phyloP scores from a whole-genome alignment of 1,140 invertebrate species.

The Gryllus bimaculatus region DNA sequence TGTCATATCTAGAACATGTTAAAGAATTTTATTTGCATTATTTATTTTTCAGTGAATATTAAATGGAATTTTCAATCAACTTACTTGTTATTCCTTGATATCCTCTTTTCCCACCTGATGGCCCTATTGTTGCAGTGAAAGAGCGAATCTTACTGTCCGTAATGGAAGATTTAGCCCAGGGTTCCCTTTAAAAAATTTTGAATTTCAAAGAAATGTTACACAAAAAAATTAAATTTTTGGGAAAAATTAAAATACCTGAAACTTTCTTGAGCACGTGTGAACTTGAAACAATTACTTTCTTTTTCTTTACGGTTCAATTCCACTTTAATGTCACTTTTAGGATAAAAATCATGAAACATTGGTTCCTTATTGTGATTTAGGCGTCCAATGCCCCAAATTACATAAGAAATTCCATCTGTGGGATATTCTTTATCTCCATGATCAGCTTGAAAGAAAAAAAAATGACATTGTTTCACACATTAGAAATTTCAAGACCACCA shows the following conservation, averaged over 20 bases:
- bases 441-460: constrained; percentile 48
- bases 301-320: constrained; percentile 54
- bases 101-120: constrained; percentile 64
- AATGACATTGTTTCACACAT: neutral
- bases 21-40: neutral
- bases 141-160: constrained; percentile 66
- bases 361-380: constrained; percentile 71
- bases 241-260: constrained; percentile 26
- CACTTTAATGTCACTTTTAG: constrained; percentile 54
- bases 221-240: neutral
- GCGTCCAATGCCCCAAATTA: constrained; percentile 78
- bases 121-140: constrained; percentile 68
- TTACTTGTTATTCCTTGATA: constrained; percentile 66
- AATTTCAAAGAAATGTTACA: neutral
- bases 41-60: neutral
- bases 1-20: constrained; percentile 37
- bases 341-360: constrained; percentile 73
- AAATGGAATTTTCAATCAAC: neutral
- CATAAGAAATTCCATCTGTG: constrained; percentile 51
- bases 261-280: constrained; percentile 41
- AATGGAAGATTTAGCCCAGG: constrained; percentile 69
- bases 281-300: constrained; percentile 57
- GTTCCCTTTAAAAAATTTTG: constrained; percentile 34
- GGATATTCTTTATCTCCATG: constrained; percentile 64
- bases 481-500: neutral